A percentile compares a stretch with the other conserved stretches of the same genome.
phyloP scores from a whole-genome alignment of 2,797 vertebrate species.

The Dromococcyx pavoninus region DNA sequence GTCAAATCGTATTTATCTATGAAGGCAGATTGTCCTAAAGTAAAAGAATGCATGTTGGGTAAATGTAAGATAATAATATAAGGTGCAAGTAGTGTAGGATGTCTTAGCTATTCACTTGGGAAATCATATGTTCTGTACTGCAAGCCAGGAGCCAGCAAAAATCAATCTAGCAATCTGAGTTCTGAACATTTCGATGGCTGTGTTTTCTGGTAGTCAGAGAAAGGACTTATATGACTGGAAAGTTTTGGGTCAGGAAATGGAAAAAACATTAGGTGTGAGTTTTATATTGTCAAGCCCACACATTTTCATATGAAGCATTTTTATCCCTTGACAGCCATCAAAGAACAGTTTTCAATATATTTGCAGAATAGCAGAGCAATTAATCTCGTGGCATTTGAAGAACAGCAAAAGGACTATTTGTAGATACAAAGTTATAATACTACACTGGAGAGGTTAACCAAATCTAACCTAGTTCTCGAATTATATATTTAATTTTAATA shows the following conservation, averaged over 20 bases:
- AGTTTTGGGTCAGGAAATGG: not conserved
- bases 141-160: not conserved
- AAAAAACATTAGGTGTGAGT: not conserved
- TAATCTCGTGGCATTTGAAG: not conserved
- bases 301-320: not conserved
- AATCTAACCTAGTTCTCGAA: not conserved
- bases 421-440: not conserved
- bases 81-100: not conserved
- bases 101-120: not conserved
- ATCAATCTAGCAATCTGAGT: not conserved
- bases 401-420: not conserved
- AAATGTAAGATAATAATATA: not conserved
- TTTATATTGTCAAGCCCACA: not conserved
- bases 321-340: not conserved
- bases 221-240: not conserved
- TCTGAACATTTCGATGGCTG: not conserved
- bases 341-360: not conserved
- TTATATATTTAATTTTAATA: not conserved
- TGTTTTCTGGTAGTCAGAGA: not conserved
- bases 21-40: not conserved
- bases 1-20: not conserved
- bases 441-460: not conserved
- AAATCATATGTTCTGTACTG: not conserved
- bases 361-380: not conserved
- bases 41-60: not conserved